Evolutionary conservation across 2,797 vertebrate genomes (phyloP).

Genomic region (Helicolenus hilgendorfi): DNA sequence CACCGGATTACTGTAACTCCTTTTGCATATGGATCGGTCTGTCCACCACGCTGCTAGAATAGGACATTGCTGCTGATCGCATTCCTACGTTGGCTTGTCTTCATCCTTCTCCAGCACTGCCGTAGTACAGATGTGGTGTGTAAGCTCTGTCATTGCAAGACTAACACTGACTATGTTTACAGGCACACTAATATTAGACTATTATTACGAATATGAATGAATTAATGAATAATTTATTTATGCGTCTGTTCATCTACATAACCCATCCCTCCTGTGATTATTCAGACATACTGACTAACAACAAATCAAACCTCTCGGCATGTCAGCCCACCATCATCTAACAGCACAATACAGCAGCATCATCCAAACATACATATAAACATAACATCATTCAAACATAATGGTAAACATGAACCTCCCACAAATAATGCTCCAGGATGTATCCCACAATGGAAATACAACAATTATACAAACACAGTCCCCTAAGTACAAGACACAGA

Average conservation of each 20-base stretch:
- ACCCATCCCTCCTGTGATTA: neutral
- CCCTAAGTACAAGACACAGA: neutral
- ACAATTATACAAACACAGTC: neutral
- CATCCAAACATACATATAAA: too few species aligned
- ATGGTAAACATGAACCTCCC: neutral
- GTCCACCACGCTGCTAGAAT: slow-evolving; percentile 15
- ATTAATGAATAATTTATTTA: neutral
- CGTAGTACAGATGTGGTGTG: slow-evolving; percentile 2
- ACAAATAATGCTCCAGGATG: neutral
- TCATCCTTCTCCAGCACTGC: slow-evolving; percentile 8
- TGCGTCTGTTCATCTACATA: neutral
- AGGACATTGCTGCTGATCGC: neutral
- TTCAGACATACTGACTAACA: neutral
- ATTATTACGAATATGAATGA: neutral
- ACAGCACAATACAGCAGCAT: neutral
- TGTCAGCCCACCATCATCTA: neutral
- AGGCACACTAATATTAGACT: neutral
- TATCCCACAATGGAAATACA: neutral
- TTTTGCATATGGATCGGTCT: slow-evolving; percentile 18
- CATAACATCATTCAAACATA: neutral
- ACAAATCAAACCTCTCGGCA: neutral
- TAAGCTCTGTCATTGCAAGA: neutral
- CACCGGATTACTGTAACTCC: slow-evolving; percentile 21
- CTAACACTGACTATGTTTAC: neutral
- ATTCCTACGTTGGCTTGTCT: slow-evolving; percentile 27